Evolutionary conservation across 2,113 vertebrate genomes (phyloP), one percentile per base, ranked within the genome.

Genomic region (Serilophus lunatus): DNA sequence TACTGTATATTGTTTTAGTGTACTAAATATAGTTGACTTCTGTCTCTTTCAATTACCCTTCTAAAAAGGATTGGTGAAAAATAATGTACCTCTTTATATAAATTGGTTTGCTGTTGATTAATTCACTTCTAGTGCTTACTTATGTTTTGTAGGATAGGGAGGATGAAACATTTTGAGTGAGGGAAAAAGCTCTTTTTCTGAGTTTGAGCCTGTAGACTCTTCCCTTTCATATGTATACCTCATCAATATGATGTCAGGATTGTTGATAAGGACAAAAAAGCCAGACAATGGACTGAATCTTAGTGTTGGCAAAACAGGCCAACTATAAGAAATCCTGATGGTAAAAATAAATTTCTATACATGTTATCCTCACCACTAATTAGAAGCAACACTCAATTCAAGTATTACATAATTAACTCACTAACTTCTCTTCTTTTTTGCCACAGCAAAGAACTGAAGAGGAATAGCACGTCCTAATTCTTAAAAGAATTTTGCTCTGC

Each of bases 1-100:
- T 94, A 83, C 88, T 81, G 80, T 92, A 91, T 85, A 80, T 90
- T 96, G 79, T 82, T 94, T 90, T 88, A 94, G 71, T 95, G 88
- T 92, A 88, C 90, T 95, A 95, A 95, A 95, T 95, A 90, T 96
- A 96, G 91, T 95, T 95, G 96, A 95, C 93, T 97, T 95, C 84
- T 89, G 91, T 93, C 87, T 70, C 91, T 95, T 97, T 95, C 90
- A 86, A 96, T 96, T 97, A 97, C 82, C 90, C 75, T 94, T 97
- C 85, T 70, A 47, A 86, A 95, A 91, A 87, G 42, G 71, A 90
- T 63, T 66, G 75, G 85, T 90, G 71, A 92, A 97, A 95, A 96
- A 92, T 79, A 95, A 77, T 61, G 86, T 92, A 66, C 90, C 76
- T 71, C 64, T 85, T 65, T 74, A 77, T 90, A 86, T 85, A 75